Evolutionary conservation across 2,113 vertebrate genomes (phyloP).

Genomic region (Poeciliopsis prolifica): DNA sequence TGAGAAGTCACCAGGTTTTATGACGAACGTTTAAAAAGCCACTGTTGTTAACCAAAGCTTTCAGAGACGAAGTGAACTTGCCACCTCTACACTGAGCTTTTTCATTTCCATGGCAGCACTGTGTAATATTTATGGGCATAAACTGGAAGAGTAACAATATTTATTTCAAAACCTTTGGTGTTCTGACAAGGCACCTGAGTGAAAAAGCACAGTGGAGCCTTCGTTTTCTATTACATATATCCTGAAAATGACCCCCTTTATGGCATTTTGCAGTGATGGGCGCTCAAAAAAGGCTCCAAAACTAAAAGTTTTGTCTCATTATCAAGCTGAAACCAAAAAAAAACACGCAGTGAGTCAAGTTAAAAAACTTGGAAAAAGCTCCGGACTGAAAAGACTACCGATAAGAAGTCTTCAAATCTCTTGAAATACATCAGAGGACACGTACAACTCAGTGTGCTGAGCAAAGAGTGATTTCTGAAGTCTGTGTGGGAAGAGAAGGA

Average conservation of each 20-base stretch:
- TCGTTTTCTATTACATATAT: no score
- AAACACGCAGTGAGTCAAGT: not conserved
- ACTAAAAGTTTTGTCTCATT: not conserved
- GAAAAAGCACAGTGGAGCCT: no score
- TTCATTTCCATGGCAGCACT: not conserved
- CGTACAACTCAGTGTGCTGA: not conserved
- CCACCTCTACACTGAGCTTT: not conserved
- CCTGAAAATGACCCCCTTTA: not conserved
- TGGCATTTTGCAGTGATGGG: not conserved
- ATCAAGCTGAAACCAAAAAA: not conserved
- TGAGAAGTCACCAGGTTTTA: no score
- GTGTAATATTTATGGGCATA: no score
- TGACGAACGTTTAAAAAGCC: not conserved
- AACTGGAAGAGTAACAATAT: not conserved
- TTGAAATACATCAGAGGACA: slow-evolving; percentile 9
- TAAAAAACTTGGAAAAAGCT: not conserved
- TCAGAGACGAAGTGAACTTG: not conserved
- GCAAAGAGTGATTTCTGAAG: slow-evolving; percentile 1
- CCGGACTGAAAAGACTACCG: not conserved
- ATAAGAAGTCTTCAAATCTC: not conserved
- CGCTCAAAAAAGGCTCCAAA: not conserved
- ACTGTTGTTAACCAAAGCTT: not conserved
- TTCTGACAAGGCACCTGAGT: not conserved
- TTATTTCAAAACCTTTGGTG: not conserved
- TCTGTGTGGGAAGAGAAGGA: slow-evolving; percentile 24